Evolutionary conservation across 2,113 vertebrate species (phyloP).

Genomic region (Tringa solitaria): DNA sequence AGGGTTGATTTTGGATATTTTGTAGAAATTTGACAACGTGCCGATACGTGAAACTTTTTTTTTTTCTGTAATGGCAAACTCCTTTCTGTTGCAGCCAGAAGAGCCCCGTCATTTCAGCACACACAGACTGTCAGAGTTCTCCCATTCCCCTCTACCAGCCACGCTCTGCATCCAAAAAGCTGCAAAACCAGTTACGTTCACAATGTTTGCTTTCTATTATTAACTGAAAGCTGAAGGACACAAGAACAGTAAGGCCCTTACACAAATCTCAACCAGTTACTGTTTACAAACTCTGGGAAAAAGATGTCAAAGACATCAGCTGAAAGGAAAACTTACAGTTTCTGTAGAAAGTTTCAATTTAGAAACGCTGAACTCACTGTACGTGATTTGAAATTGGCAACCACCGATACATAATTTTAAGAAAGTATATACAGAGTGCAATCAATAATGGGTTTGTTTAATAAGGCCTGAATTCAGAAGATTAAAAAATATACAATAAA

Average conservation of each 20-base stretch:
- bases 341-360: neutral
- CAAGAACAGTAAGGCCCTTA: neutral
- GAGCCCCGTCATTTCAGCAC: neutral
- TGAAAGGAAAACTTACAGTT: neutral
- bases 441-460: neutral
- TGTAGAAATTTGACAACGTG: neutral
- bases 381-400: neutral
- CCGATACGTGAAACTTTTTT: neutral
- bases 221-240: neutral
- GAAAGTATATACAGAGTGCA: neutral
- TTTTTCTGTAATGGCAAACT: neutral
- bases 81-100: neutral
- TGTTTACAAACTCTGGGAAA: neutral
- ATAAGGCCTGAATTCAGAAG: neutral
- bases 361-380: neutral
- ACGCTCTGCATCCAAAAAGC: neutral
- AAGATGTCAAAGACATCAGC: neutral
- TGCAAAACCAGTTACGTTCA: neutral
- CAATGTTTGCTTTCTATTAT: neutral
- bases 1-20: neutral
- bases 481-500: neutral
- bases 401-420: neutral
- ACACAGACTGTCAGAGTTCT: neutral
- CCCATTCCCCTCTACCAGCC: neutral
- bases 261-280: neutral